Evolutionary conservation across 1,140 invertebrate genomes (phyloP), one percentile per base, ranked within the genome.

Genomic region (Papilio polyxenes): DNA sequence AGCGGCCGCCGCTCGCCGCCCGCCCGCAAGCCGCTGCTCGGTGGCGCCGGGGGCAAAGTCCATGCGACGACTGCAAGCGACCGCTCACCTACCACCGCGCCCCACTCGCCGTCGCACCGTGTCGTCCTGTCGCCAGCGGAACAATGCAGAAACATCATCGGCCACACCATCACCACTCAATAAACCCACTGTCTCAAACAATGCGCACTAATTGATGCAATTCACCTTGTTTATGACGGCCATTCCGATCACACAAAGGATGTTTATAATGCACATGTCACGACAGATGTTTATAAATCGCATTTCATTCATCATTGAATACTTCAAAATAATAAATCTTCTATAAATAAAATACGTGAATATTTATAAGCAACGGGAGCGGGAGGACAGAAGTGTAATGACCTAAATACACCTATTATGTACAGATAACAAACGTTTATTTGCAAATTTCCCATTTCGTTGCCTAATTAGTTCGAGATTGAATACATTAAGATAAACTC

Each of bases 371-470:
- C 75, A 51, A 51, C 44, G 51, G 17, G n/a, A 49, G n/a, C 44
- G n/a, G 44, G n/a, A 23, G 44, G 23, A 53, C 44, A 77, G 10
- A 51, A 77, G 48, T 49, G 20, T 53, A 77, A 77, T 77, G 75
- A 77, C 75, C 75, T 77, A 77, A 77, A 53, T 77, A 53, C 20
- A 56, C 20, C 23, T 77, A 49, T 77, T 72, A 31, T 72, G 31
- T 72, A 72, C 65, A 72, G 75, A 77, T 77, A 77, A 77, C 3
- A 56, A 53, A 77, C 31, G 75, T 77, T 77, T 77, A 10, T 77
- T 77, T 77, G 31, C 23, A 56, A 77, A 31, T 53, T 77, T 49
- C 75, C 49, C 48, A 75, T 75, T 75, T 75, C n/a, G 48, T 75
- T 75, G 44, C 44, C 74, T 44, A 75, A 75, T 75, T 72, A 3